Evolutionary conservation across 2,797 vertebrate genomes (phyloP).

Genomic region (Passerculus sandwichensis): DNA sequence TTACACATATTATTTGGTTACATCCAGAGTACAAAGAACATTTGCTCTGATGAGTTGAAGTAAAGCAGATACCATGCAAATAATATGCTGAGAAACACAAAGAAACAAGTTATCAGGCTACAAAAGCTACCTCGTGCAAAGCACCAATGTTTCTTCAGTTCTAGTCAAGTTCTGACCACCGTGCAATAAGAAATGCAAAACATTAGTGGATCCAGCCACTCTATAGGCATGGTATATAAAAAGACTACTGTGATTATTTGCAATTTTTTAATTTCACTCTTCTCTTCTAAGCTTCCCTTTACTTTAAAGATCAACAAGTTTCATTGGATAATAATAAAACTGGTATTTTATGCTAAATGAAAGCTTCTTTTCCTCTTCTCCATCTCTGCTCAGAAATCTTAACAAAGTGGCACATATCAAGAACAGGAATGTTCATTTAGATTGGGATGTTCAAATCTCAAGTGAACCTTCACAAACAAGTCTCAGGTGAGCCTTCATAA

Average conservation of each 20-base stretch:
- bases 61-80: neutral
- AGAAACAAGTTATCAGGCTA: neutral
- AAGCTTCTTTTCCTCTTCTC: neutral
- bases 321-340: neutral
- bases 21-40: neutral
- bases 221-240: neutral
- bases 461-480: conserved; percentile 55
- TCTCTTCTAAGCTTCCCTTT: neutral
- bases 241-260: neutral
- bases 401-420: neutral
- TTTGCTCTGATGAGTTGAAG: neutral
- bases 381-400: neutral
- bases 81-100: neutral
- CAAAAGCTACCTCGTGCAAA: neutral
- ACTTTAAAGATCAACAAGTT: neutral
- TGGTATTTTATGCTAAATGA: neutral
- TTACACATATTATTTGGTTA: neutral
- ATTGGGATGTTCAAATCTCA: conserved; percentile 42
- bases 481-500: conserved; percentile 24
- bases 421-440: conserved; percentile 1
- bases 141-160: neutral
- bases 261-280: neutral
- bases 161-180: neutral
- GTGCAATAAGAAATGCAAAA: neutral
- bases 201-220: neutral